phyloP scores from a whole-genome alignment of 2,113 vertebrate genomes.

The Irena cyanogastra region DNA sequence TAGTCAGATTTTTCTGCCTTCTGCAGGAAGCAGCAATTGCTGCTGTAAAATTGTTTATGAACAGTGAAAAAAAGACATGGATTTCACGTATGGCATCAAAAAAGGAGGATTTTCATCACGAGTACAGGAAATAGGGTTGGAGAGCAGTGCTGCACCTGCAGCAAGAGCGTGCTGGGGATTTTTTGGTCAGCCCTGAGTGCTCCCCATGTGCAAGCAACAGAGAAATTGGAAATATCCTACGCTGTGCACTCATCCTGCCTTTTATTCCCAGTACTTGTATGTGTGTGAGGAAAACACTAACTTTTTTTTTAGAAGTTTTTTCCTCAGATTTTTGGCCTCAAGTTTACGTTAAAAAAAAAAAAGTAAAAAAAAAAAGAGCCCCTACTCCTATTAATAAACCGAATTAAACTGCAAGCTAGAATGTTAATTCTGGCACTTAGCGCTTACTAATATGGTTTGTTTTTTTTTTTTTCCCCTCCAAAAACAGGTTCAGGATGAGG shows the following conservation, averaged over 20 bases:
- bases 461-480: neutral
- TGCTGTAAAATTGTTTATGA: neutral
- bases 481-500: neutral
- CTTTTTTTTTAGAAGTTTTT: neutral
- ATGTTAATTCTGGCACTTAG: neutral
- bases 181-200: neutral
- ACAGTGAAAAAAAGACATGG: fast-evolving
- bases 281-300: neutral
- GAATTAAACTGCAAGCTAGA: neutral
- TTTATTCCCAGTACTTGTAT: fast-evolving
- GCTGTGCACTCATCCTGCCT: neutral
- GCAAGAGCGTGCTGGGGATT: fast-evolving
- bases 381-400: neutral
- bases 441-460: neutral
- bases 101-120: neutral
- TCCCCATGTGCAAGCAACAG: neutral
- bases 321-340: neutral
- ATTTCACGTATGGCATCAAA: neutral
- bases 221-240: too few relatives aligned
- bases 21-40: neutral
- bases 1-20: neutral
- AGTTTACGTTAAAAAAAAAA: neutral
- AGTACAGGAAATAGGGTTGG: fast-evolving
- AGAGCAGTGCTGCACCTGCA: neutral
- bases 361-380: neutral